Evolutionary conservation across 2,113 vertebrate genomes (phyloP).

Genomic region (Corythoichthys intestinalis): DNA sequence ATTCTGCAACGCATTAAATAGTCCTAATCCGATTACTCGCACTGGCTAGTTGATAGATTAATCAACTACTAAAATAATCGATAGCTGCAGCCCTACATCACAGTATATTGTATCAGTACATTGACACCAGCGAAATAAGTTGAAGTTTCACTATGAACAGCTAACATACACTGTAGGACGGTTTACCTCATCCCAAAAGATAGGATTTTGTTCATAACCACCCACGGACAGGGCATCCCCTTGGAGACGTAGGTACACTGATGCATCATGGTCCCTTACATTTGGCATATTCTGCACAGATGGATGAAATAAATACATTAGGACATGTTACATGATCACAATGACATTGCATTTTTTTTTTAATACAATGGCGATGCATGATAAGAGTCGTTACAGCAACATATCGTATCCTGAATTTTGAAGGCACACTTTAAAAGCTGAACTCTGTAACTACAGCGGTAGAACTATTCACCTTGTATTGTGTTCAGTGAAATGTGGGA

Average conservation of each 20-base stretch:
- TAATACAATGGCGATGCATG: background rate
- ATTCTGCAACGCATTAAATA: too few relatives aligned
- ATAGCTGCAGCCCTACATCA: too few relatives aligned
- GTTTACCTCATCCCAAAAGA: slow-evolving; percentile 95
- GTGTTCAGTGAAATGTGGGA: background rate
- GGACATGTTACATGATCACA: background rate
- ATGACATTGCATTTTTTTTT: background rate
- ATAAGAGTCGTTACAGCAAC: slow-evolving; percentile 9
- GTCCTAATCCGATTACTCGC: too few relatives aligned
- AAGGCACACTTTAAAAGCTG: background rate
- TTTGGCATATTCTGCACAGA: slow-evolving; percentile 91
- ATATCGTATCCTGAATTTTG: background rate
- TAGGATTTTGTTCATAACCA: slow-evolving; percentile 90
- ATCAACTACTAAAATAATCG: too few relatives aligned
- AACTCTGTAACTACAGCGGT: background rate
- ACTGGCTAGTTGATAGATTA: too few relatives aligned
- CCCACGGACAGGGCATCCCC: slow-evolving; percentile 97
- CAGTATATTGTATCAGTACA: background rate
- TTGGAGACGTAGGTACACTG: slow-evolving; percentile 95
- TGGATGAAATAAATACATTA: slow-evolving; percentile 4
- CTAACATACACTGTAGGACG: background rate
- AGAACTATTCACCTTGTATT: slow-evolving; percentile 1
- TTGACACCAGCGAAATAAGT: background rate
- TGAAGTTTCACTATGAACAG: background rate
- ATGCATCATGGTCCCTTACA: slow-evolving; percentile 93